A percentile compares a stretch with the other conserved stretches of the same genome.
These are phyloP conservation scores for Rhynchomys soricoides DNA, from an alignment of 2,113 vertebrate species.

Conservation along the genomic window DNA sequence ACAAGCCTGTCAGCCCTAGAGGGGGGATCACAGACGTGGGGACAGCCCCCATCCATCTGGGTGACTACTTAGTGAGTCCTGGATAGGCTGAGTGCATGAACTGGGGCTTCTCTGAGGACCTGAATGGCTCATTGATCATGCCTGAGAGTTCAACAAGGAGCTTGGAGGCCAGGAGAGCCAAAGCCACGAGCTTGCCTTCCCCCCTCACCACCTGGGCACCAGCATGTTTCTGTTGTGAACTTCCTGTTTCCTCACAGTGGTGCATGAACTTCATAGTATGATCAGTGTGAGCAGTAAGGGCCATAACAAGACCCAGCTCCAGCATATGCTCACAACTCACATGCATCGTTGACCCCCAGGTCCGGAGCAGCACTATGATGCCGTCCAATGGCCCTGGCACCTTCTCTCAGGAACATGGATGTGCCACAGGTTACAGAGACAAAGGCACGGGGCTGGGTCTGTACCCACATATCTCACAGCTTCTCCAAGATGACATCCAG, in stretches of 20 bases:
- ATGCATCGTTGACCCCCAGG: rapidly evolving
- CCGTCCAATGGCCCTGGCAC: not conserved
- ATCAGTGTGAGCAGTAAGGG: rapidly evolving
- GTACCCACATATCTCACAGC: too few species aligned
- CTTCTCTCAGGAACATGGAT: not conserved
- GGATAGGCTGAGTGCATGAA: not conserved
- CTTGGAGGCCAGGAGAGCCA: not conserved
- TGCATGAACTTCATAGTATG: too few species aligned
- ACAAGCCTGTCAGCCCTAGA: not conserved
- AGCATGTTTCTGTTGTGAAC: not conserved
- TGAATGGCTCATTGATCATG: rapidly evolving
- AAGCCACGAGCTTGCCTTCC: too few species aligned
- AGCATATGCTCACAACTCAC: not conserved
- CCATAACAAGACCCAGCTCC: too few species aligned
- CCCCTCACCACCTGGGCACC: not conserved
- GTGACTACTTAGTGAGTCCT: not conserved
- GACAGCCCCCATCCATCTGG: not conserved
- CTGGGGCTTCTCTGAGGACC: not conserved
- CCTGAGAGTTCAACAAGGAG: not conserved
- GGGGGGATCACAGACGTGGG: rapidly evolving
- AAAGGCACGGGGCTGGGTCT: not conserved
- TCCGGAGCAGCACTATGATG: not conserved
- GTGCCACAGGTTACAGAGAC: not conserved
- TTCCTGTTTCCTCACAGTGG: not conserved
- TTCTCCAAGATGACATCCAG: not conserved